A percentile compares a stretch with the other conserved stretches of the same genome.
Evolutionary conservation across 1,140 invertebrate genomes (phyloP).

Genomic region (Chionoecetes opilio): DNA sequence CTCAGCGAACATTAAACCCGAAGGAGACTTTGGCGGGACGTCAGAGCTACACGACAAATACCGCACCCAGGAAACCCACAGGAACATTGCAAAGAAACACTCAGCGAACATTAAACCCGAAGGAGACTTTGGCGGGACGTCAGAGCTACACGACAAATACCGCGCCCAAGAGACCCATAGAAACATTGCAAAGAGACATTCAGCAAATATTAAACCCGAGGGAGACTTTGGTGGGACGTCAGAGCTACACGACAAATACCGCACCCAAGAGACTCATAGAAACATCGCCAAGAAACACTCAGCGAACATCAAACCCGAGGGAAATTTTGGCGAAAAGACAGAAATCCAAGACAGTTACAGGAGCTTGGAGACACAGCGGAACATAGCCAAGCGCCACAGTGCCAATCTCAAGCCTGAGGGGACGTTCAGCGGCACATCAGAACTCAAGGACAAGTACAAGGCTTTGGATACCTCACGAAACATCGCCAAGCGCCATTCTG

Average conservation of each 20-base stretch:
- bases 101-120: conserved; percentile 55
- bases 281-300: conserved; percentile 63
- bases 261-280: background rate
- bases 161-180: background rate
- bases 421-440: conserved; percentile 47
- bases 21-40: conserved; percentile 53
- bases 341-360: conserved; percentile 57
- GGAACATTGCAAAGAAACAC: conserved; percentile 64
- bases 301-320: conserved; percentile 53
- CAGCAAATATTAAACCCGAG: conserved; percentile 58
- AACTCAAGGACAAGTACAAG: conserved; percentile 56
- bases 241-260: conserved; percentile 56
- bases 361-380: background rate
- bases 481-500: conserved; percentile 57
- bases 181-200: conserved; percentile 64
- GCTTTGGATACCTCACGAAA: conserved; percentile 18
- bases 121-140: conserved; percentile 57
- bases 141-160: conserved; percentile 61
- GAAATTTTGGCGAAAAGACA: conserved; percentile 58
- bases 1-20: conserved; percentile 56
- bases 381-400: conserved; percentile 50
- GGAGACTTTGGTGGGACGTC: conserved; percentile 55
- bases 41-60: conserved; percentile 67
- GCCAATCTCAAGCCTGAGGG: conserved; percentile 61
- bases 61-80: background rate